phyloP scores from a whole-genome alignment of 2,113 vertebrate species.

The Riparia riparia region DNA sequence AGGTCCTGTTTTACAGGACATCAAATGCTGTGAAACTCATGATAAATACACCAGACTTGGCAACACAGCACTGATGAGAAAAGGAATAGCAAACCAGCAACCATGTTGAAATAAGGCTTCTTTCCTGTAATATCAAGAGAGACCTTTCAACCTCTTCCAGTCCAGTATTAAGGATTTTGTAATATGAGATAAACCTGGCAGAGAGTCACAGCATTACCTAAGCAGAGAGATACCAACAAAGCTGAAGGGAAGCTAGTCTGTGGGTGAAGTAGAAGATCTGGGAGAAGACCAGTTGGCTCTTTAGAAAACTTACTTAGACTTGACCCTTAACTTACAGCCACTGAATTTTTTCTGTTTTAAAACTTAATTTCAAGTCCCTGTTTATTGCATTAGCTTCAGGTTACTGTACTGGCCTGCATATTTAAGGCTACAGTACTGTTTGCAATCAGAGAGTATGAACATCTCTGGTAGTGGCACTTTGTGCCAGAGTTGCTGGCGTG shows the following conservation, averaged over 20 bases:
- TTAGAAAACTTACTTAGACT: neutral
- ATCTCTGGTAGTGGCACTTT: neutral
- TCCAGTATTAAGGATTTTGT: neutral
- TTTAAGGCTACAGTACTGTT: neutral
- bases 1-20: neutral
- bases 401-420: neutral
- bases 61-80: neutral
- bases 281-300: constrained; percentile 17
- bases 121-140: neutral
- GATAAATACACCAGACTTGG: neutral
- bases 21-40: neutral
- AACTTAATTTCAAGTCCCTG: neutral
- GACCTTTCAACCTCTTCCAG: neutral
- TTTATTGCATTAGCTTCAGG: neutral
- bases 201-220: neutral
- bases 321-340: neutral
- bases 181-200: constrained; percentile 17
- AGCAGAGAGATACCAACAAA: neutral
- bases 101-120: neutral
- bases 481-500: neutral
- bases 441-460: neutral
- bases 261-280: neutral
- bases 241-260: neutral
- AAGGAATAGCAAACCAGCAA: neutral
- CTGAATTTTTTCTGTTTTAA: constrained; percentile 6